A percentile compares a stretch with the other conserved stretches of the same genome.
phyloP scores from a whole-genome alignment of 1,140 invertebrate species.

The Leptestheria dahalacensis region DNA sequence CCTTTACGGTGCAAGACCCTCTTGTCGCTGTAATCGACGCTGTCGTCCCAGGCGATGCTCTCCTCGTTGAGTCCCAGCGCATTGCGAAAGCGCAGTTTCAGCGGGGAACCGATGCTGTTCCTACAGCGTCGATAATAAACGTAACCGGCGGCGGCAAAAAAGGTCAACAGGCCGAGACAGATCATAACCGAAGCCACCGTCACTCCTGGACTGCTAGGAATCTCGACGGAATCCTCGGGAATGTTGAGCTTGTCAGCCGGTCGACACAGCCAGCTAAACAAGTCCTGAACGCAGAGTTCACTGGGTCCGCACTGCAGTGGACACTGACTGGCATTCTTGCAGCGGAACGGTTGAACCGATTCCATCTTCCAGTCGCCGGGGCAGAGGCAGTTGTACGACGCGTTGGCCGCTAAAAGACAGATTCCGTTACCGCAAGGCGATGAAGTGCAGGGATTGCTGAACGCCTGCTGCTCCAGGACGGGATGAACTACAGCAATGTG shows the following conservation, averaged over 20 bases:
- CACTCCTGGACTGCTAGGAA: slow-evolving; percentile 6
- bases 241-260: background rate
- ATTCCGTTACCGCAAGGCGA: slow-evolving; percentile 2
- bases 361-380: background rate
- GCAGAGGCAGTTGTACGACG: background rate
- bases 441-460: background rate
- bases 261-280: background rate
- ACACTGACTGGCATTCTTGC: background rate
- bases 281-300: no score
- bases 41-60: slow-evolving; percentile 13
- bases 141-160: slow-evolving; percentile 1
- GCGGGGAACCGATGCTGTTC: slow-evolving; percentile 6
- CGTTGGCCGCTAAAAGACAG: background rate
- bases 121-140: slow-evolving; percentile 8
- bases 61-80: slow-evolving; percentile 6
- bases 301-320: no score
- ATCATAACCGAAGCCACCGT: slow-evolving; percentile 10
- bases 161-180: slow-evolving; percentile 7
- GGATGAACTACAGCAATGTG: slow-evolving; percentile 2
- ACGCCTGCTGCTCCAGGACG: background rate
- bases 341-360: background rate
- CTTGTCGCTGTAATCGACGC: slow-evolving; percentile 11
- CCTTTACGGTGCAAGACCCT: slow-evolving; percentile 2
- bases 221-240: background rate
- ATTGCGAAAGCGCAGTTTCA: slow-evolving; percentile 13